Conservation (phyloP, 2,888 invertebrate species). For the Acronicta psi region DNA sequence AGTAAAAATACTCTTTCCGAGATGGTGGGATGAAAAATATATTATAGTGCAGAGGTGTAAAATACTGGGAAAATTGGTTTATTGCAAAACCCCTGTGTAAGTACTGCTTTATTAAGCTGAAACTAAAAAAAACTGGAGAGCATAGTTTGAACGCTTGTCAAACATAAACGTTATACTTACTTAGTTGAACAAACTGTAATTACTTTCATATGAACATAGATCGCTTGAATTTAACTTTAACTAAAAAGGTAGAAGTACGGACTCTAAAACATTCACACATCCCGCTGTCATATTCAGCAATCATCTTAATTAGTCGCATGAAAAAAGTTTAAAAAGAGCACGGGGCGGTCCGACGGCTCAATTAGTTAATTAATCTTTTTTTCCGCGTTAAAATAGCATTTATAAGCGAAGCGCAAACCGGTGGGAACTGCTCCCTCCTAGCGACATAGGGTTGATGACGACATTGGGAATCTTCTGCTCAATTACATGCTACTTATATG, state of each 20-base stretch:
- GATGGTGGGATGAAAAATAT: too few species aligned
- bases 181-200: too few species aligned
- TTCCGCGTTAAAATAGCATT: conserved; percentile 88
- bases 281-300: conserved; percentile 63
- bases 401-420: conserved; percentile 85
- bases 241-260: neutral
- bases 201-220: too few species aligned
- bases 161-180: too few species aligned
- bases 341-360: conserved; percentile 79
- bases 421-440: conserved; percentile 77
- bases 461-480: conserved; percentile 2
- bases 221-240: neutral
- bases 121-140: too few species aligned
- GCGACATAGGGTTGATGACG: conserved; percentile 70
- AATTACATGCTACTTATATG: conserved; percentile 14
- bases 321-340: conserved; percentile 65
- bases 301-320: conserved; percentile 73
- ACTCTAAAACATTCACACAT: conserved; percentile 46
- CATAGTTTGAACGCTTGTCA: too few species aligned
- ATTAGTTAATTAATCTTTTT: conserved; percentile 89
- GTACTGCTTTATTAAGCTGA: too few species aligned
- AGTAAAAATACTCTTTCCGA: too few species aligned
- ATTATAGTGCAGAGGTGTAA: too few species aligned
- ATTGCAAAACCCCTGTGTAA: too few species aligned
- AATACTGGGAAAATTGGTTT: too few species aligned